Evolutionary conservation across 2,888 invertebrate species (phyloP).

Genomic region (Thyatira batis): DNA sequence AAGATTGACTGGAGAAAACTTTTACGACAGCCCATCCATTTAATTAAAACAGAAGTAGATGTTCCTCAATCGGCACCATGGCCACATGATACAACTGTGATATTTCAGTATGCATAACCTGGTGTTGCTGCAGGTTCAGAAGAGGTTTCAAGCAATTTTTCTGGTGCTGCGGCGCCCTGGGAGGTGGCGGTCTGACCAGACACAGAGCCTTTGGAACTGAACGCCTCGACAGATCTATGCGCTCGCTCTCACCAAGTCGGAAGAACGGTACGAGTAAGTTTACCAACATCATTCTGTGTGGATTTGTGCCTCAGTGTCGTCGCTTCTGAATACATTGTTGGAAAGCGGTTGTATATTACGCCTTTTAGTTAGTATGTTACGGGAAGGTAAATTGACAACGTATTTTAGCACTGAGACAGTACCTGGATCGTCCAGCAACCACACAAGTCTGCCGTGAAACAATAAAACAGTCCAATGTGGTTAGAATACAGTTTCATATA

Average conservation of each 20-base stretch:
- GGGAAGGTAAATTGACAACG: too few relatives aligned
- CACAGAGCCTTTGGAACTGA: constrained; percentile 90
- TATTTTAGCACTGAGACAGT: too few relatives aligned
- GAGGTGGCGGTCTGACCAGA: constrained; percentile 85
- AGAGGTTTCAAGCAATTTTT: constrained; percentile 96
- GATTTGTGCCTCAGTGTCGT: neutral
- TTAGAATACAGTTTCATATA: constrained; percentile 14
- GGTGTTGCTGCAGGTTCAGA: constrained; percentile 86
- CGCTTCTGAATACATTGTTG: neutral
- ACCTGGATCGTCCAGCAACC: too few relatives aligned
- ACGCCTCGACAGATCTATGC: constrained; percentile 89
- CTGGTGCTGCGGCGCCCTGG: constrained; percentile 90
- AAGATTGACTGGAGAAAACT: too few relatives aligned
- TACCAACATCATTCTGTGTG: constrained; percentile 2
- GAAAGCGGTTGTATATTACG: neutral
- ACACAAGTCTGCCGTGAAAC: too few relatives aligned
- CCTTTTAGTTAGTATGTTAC: neutral
- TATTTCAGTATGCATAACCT: constrained; percentile 17
- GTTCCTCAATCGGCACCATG: too few relatives aligned
- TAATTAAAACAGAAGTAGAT: too few relatives aligned
- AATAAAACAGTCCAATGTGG: too few relatives aligned
- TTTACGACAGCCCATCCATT: too few relatives aligned
- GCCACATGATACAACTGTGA: neutral
- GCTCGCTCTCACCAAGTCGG: constrained; percentile 84
- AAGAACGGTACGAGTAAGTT: constrained; percentile 77